A percentile compares a stretch with the other conserved stretches of the same genome.
Evolutionary conservation across 2,888 invertebrate species (phyloP).

Genomic region (Drosophila quinaria): DNA sequence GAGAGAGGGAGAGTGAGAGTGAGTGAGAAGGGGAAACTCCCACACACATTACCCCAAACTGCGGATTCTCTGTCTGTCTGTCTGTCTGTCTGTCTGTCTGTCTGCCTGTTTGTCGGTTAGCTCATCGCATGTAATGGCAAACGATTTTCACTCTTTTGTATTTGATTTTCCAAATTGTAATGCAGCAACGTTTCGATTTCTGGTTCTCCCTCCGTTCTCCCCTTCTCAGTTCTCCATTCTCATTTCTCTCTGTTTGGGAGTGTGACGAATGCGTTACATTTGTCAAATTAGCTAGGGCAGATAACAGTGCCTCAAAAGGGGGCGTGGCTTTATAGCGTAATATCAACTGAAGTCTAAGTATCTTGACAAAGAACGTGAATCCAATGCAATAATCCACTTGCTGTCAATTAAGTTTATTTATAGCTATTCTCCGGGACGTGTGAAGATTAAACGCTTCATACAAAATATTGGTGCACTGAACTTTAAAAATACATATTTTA

Average conservation of each 20-base stretch:
- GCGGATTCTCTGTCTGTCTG: neutral
- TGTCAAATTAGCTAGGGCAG: constrained; percentile 72
- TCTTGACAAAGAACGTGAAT: constrained; percentile 30
- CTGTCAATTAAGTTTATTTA: constrained; percentile 65
- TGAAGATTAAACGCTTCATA: constrained; percentile 18
- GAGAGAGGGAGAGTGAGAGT: neutral
- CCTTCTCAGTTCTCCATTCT: neutral
- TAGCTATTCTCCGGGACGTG: constrained; percentile 37
- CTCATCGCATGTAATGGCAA: constrained; percentile 68
- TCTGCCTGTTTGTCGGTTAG: constrained; percentile 45
- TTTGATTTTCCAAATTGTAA: constrained; percentile 71
- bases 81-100: constrained; percentile 17
- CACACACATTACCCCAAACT: constrained; percentile 20
- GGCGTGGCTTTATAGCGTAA: constrained; percentile 23
- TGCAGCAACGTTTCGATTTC: constrained; percentile 47
- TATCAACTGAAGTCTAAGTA: constrained; percentile 14
- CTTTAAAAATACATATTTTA: neutral
- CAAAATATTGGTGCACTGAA: constrained; percentile 13
- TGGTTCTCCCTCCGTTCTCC: constrained; percentile 1
- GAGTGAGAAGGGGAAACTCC: neutral
- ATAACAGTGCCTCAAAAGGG: constrained; percentile 38
- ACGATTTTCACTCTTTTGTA: constrained; percentile 74
- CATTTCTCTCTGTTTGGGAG: constrained; percentile 24
- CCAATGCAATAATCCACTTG: constrained; percentile 65
- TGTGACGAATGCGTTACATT: constrained; percentile 71